Evolutionary conservation across 2,888 invertebrate genomes (phyloP).

Genomic region (Scaptomyza tumidula): DNA sequence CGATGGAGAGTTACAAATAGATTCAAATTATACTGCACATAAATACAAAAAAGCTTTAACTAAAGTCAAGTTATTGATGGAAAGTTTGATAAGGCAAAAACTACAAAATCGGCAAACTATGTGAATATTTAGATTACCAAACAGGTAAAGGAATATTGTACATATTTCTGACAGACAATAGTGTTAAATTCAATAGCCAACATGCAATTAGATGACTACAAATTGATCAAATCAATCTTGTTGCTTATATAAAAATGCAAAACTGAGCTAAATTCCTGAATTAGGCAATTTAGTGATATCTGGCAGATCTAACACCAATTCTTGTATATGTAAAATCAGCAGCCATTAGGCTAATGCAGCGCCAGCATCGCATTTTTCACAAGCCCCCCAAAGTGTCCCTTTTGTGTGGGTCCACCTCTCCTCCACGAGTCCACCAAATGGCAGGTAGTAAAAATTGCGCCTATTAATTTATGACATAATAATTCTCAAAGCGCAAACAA

Average conservation of each 20-base stretch:
- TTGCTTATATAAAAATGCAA: neutral
- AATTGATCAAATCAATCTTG: neutral
- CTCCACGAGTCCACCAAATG: neutral
- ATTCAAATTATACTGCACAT: constrained; percentile 18
- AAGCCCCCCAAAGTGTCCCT: constrained; percentile 52
- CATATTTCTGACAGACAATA: too few relatives aligned
- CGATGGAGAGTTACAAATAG: constrained; percentile 26
- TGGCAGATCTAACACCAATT: constrained; percentile 60
- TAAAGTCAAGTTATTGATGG: constrained; percentile 7
- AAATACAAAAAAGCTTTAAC: neutral
- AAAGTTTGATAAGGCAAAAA: constrained; percentile 10
- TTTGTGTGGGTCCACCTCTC: constrained; percentile 32
- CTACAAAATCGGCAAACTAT: too few relatives aligned
- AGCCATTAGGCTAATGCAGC: constrained; percentile 67
- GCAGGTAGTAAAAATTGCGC: constrained; percentile 67
- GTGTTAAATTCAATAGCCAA: too few relatives aligned
- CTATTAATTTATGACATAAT: constrained; percentile 81
- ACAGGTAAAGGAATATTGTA: too few relatives aligned
- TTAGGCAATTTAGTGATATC: constrained; percentile 31
- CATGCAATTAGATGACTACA: neutral
- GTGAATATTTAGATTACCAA: too few relatives aligned
- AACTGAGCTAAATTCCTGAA: constrained; percentile 13
- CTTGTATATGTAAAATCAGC: constrained; percentile 33
- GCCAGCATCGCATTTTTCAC: constrained; percentile 70
- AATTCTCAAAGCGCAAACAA: constrained; percentile 78